These are phyloP conservation scores for Sebastes kiyomatsui DNA, from an alignment of 2,797 vertebrate genomes.

Conservation along the genomic window DNA sequence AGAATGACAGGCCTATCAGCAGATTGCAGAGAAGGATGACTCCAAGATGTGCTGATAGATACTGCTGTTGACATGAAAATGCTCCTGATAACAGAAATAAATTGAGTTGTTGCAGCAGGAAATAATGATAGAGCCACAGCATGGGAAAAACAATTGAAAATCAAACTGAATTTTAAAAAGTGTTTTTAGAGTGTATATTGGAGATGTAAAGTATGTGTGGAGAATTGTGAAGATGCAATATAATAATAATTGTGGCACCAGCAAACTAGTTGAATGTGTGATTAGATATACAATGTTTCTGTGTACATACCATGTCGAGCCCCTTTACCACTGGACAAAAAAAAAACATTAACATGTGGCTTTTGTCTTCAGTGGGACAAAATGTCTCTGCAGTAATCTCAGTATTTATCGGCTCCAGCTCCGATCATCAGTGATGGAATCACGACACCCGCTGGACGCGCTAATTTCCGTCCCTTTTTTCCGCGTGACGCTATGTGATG, in stretches of 20 bases:
- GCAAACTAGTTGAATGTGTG: background rate
- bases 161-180: background rate
- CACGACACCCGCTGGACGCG: background rate
- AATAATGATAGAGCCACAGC: background rate
- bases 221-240: background rate
- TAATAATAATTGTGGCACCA: background rate
- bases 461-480: background rate
- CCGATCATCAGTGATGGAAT: background rate
- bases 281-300: background rate
- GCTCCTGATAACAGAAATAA: background rate
- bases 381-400: background rate
- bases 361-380: background rate
- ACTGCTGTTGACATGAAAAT: slow-evolving; percentile 5
- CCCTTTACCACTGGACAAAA: background rate
- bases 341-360: background rate
- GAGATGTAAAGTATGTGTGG: background rate
- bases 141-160: background rate
- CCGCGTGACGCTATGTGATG: background rate
- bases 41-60: slow-evolving; percentile 28
- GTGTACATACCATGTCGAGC: background rate
- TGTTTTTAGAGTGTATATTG: background rate
- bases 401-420: too few relatives aligned
- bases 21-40: background rate
- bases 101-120: background rate
- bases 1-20: background rate